Evolutionary conservation across 2,888 invertebrate genomes (phyloP).

Genomic region (Eristalis tenax): DNA sequence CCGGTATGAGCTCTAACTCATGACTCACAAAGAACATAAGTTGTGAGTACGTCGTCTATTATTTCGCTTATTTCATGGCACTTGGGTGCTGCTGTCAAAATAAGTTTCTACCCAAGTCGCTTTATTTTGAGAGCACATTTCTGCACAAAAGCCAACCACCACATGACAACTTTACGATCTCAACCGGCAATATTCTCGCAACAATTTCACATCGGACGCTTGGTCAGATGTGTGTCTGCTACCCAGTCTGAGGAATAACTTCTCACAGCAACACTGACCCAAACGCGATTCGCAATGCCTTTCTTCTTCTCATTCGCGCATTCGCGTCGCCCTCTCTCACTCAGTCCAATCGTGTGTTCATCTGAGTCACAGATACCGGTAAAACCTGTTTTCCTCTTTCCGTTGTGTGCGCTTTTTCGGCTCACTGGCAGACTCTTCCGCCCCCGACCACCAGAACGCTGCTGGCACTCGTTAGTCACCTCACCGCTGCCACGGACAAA

Average conservation of each 20-base stretch:
- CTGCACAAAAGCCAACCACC: background rate
- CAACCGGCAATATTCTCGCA: background rate
- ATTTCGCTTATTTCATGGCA: background rate
- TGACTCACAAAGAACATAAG: background rate
- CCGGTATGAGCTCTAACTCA: background rate
- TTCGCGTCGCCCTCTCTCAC: background rate
- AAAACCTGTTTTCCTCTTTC: slow-evolving; percentile 46
- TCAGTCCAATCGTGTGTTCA: background rate
- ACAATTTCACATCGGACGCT: background rate
- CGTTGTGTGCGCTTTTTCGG: background rate
- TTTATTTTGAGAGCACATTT: background rate
- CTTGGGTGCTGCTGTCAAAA: background rate
- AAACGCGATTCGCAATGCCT: background rate
- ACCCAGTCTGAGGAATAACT: background rate
- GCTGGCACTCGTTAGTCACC: slow-evolving; percentile 4
- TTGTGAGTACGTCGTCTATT: background rate
- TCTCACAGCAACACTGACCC: slow-evolving; percentile 16
- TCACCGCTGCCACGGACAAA: slow-evolving; percentile 23
- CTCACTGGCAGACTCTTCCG: slow-evolving; percentile 7
- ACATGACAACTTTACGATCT: background rate
- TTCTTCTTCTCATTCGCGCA: background rate
- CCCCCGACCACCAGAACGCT: slow-evolving; percentile 1
- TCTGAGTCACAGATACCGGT: slow-evolving; percentile 47
- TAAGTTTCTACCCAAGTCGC: background rate
- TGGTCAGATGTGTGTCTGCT: background rate